Evolutionary conservation across 2,888 invertebrate species (phyloP).

Genomic region (Arrhopalites spinosus): DNA sequence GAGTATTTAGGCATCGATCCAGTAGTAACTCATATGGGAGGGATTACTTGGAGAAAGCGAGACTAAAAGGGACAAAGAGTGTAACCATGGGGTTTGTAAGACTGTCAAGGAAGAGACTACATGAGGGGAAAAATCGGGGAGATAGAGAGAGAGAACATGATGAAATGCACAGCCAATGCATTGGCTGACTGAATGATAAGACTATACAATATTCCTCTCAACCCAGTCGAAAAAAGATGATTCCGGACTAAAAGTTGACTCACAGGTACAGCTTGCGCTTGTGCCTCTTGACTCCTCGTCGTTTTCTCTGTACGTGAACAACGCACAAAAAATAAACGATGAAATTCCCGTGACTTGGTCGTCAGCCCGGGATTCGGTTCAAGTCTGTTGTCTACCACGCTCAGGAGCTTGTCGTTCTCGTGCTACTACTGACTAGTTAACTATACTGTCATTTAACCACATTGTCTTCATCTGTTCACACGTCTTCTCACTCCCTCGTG

Average conservation of each 20-base stretch:
- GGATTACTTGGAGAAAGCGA: background rate
- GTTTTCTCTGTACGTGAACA: background rate
- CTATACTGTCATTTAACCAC: background rate
- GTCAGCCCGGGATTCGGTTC: conserved; percentile 29
- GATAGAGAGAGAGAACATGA: background rate
- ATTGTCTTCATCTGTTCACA: background rate
- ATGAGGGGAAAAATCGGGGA: background rate
- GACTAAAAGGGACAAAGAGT: background rate
- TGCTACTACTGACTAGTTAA: background rate
- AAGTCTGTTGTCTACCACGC: conserved; percentile 13
- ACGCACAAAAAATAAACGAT: conserved; percentile 27
- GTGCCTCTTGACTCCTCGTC: conserved; percentile 9
- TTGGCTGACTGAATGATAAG: conserved; percentile 15
- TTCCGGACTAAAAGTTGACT: background rate
- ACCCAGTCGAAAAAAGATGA: background rate
- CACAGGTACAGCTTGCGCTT: too few relatives aligned
- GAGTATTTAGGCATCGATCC: too few relatives aligned
- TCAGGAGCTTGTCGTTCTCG: background rate
- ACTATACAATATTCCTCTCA: background rate
- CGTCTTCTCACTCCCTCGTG: background rate
- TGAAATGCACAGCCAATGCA: background rate
- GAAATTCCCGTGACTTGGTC: conserved; percentile 26
- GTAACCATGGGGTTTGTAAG: background rate
- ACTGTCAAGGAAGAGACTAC: background rate
- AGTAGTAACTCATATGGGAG: too few relatives aligned